Base-by-base conservation (phyloP, 2,797 vertebrate species). In the Crocodylus rhombifer region DNA sequence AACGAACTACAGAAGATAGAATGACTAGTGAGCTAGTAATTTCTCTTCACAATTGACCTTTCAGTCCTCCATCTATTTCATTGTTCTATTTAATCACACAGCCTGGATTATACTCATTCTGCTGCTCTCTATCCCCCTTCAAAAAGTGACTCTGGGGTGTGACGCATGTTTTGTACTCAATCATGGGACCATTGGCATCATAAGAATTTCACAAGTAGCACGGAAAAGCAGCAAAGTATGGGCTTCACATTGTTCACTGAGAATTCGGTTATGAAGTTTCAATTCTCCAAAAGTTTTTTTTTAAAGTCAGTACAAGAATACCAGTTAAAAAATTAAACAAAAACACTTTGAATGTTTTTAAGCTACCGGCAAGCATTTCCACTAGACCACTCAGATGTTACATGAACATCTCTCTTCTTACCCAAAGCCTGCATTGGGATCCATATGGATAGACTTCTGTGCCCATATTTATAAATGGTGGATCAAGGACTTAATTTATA, bases 31-130 rank as follows among this genome's bases (percentile, higher is more conserved):
- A 92, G 28, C 55, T 82, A 65, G 76, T 87, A 93, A 96, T 96
- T 95, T 93, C 77, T 94, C 77, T 87, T 91, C 84, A 82, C 90
- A 91, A 77, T 90, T 93, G 90, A 95, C 88, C 94, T 96, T 96
- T 95, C 76, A 71, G 71, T 92, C 87, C 87, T 89, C 58, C 73
- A 80, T 74, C 80, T 89, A 75, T 87, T 92, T 91, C 82, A 92
- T 86, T 88, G 92, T 92, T 95, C 83, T 84, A 57, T 89, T 94
- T 95, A 94, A 97, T 92, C 88, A 88, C 64, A 86, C 9, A 75
- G 25, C 55, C 73, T 58, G 65, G 62, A 81, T 84, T 90, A 82
- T 75, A 91, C 76, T 91, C 58, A 75, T 73, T 86, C 71, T 84
- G 80, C 12, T 56, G 80, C 25, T 86, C 69, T 90, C 16, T 30